phyloP scores from a whole-genome alignment of 2,113 vertebrate species.

The Brachyhypopomus occidentalis region DNA sequence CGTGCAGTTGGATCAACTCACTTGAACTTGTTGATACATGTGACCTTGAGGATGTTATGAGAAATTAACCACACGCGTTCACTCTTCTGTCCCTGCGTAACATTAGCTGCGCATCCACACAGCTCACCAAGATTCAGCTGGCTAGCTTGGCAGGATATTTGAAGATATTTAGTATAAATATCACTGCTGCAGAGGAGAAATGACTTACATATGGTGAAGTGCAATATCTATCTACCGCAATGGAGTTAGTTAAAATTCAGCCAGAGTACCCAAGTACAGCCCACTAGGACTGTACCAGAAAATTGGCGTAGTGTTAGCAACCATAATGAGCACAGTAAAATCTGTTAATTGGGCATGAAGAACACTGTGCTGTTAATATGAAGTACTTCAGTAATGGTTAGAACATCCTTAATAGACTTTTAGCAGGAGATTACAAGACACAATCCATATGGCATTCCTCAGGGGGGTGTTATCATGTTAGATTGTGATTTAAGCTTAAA shows the following conservation, averaged over 20 bases:
- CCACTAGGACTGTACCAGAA: neutral
- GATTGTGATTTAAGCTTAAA: neutral
- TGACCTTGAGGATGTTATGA: too few relatives aligned
- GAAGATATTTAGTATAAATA: constrained; percentile 20
- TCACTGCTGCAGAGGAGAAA: constrained; percentile 13
- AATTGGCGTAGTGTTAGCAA: neutral
- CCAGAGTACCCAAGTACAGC: neutral
- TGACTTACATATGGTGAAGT: neutral
- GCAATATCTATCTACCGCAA: neutral
- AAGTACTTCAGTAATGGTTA: constrained; percentile 7
- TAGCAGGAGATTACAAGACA: neutral
- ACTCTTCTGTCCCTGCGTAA: neutral
- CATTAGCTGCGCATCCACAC: neutral
- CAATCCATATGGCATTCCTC: neutral
- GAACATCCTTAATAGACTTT: constrained; percentile 13
- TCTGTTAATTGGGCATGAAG: constrained; percentile 12
- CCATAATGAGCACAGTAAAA: neutral
- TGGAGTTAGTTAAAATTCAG: constrained; percentile 7
- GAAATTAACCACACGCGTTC: too few relatives aligned
- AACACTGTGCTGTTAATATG: neutral
- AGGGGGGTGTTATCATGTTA: neutral
- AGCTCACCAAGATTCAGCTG: neutral
- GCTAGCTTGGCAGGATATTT: constrained; percentile 18
- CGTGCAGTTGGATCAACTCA: too few relatives aligned
- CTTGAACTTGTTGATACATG: too few relatives aligned